Conservation (phyloP, 1,140 invertebrate genomes). For the Meloidogyne exigua region DNA sequence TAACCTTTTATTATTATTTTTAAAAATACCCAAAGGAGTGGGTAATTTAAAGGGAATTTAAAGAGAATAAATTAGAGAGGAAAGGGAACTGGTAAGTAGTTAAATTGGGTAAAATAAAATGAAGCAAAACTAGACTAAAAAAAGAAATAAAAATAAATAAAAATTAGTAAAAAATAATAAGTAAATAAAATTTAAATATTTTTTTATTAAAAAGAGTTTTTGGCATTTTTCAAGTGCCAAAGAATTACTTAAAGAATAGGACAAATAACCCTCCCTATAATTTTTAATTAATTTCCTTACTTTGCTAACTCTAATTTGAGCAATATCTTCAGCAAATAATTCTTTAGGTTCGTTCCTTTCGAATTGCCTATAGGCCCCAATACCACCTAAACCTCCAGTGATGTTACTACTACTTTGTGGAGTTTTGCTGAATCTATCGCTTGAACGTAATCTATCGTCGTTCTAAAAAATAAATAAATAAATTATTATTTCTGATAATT, state of each 20-base stretch:
- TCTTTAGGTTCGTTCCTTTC: neutral
- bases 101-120: neutral
- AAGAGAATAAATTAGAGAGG: too few species aligned
- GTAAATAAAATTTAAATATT: neutral
- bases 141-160: neutral
- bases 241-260: neutral
- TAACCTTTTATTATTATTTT: too few species aligned
- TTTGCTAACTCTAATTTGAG: neutral
- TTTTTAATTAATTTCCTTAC: neutral
- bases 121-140: neutral
- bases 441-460: neutral
- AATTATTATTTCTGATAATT: too few species aligned
- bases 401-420: neutral
- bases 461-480: neutral
- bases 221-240: too few species aligned
- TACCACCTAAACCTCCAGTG: neutral
- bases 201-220: too few species aligned
- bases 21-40: neutral
- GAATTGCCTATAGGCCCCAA: too few species aligned
- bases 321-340: constrained; percentile 1
- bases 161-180: neutral
- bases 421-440: neutral
- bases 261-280: neutral
- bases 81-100: neutral
- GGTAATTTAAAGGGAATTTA: neutral